Evolutionary conservation across 2,888 invertebrate species (phyloP).

Genomic region (Lasius platythorax): DNA sequence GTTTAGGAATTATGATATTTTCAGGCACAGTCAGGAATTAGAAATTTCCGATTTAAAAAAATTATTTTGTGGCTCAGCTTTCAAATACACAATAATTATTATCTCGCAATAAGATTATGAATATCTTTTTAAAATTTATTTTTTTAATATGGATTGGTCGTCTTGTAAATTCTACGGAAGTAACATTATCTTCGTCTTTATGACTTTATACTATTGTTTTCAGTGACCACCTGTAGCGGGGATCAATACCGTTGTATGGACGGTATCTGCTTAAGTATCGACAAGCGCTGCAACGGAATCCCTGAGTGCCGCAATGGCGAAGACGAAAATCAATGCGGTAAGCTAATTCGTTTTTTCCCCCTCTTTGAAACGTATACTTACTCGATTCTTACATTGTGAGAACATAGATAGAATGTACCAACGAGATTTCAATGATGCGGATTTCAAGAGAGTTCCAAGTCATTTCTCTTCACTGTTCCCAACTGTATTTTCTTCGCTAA

Average conservation of each 20-base stretch:
- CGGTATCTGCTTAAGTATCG: constrained; percentile 87
- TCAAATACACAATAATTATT: background rate
- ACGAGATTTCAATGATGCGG: constrained; percentile 15
- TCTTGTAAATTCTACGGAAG: background rate
- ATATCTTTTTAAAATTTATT: background rate
- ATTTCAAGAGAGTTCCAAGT: constrained; percentile 12
- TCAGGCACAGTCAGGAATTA: background rate
- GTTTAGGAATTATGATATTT: background rate
- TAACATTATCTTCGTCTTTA: background rate
- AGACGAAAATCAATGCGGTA: constrained; percentile 87
- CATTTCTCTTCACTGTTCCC: background rate
- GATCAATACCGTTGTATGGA: constrained; percentile 88
- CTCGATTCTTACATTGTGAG: constrained; percentile 5
- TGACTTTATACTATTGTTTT: constrained; percentile 62
- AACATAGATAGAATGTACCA: background rate
- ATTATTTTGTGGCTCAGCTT: background rate
- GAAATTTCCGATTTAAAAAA: background rate
- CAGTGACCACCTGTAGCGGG: constrained; percentile 85
- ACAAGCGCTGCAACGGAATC: constrained; percentile 86
- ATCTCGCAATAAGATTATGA: background rate
- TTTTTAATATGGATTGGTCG: background rate
- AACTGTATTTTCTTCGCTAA: background rate
- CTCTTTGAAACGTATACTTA: background rate
- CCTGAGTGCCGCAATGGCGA: constrained; percentile 88
- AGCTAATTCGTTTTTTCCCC: constrained; percentile 67